Evolutionary conservation across 1,140 invertebrate species (phyloP).

Genomic region (Pristionchus pacificus): DNA sequence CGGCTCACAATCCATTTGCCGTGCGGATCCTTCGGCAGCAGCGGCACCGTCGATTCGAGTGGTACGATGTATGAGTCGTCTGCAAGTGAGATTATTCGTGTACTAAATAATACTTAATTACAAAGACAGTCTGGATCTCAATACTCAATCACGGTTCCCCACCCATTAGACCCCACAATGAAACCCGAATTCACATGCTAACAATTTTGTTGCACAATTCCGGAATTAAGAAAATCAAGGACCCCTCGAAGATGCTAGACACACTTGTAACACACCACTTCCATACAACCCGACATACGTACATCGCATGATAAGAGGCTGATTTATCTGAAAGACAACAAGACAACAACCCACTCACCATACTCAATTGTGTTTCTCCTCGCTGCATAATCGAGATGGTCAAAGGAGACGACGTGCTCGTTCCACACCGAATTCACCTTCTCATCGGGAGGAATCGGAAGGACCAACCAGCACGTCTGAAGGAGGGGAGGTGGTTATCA

Average conservation of each 20-base stretch:
- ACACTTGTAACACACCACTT: too few relatives aligned
- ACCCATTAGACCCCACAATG: too few relatives aligned
- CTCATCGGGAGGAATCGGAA: neutral
- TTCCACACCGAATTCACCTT: neutral
- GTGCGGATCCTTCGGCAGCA: neutral
- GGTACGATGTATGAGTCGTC: constrained; percentile 16
- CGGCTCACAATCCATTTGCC: constrained; percentile 16
- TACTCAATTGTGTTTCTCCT: neutral
- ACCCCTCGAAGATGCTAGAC: too few relatives aligned
- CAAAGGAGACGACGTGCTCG: neutral
- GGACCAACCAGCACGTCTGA: neutral
- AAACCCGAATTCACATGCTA: too few relatives aligned
- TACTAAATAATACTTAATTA: too few relatives aligned
- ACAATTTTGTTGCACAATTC: too few relatives aligned
- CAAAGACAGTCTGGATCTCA: too few relatives aligned
- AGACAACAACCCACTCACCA: neutral
- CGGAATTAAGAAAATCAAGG: too few relatives aligned
- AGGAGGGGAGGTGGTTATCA: neutral
- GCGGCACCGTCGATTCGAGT: neutral
- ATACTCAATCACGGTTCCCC: too few relatives aligned
- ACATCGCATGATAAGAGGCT: too few relatives aligned
- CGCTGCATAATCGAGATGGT: neutral
- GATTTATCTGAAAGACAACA: too few relatives aligned
- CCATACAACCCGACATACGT: too few relatives aligned
- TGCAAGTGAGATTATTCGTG: neutral